Percentiles rank a stretch among this genome's conserved stretches.
phyloP scores from a whole-genome alignment of 2,888 invertebrate species.

The Stramonita haemastoma region DNA sequence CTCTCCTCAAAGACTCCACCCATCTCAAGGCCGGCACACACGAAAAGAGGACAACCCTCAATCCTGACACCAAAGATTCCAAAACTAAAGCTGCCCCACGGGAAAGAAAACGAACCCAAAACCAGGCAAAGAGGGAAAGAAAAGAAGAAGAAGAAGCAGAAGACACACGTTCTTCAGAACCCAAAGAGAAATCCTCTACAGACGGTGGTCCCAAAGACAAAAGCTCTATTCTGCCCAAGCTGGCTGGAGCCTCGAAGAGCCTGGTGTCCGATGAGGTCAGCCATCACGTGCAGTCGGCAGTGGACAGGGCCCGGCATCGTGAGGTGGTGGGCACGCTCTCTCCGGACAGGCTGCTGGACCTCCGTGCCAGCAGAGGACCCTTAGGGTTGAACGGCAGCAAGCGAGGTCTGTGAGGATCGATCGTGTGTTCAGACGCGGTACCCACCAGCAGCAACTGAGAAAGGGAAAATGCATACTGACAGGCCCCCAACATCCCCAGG shows the following conservation, averaged over 20 bases:
- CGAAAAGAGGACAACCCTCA: background rate
- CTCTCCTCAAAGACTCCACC: background rate
- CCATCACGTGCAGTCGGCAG: background rate
- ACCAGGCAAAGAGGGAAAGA: too few species aligned
- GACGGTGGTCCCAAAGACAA: background rate
- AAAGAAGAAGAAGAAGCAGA: too few species aligned
- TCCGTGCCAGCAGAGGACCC: background rate
- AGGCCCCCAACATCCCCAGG: too few species aligned
- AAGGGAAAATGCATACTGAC: too few species aligned
- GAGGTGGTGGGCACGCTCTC: background rate
- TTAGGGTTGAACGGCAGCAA: background rate
- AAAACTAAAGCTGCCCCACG: background rate
- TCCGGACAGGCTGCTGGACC: background rate
- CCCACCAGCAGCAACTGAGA: too few species aligned
- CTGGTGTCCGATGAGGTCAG: background rate
- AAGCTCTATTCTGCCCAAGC: background rate
- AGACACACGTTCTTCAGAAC: too few species aligned
- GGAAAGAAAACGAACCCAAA: background rate
- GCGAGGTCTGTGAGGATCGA: background rate
- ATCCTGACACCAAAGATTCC: background rate
- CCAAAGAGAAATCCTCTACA: background rate
- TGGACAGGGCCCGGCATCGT: background rate
- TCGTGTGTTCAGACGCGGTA: too few species aligned
- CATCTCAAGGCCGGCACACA: background rate
- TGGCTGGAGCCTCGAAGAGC: background rate